These are phyloP conservation scores for Chloropsis hardwickii DNA, from an alignment of 2,113 vertebrate species.

Conservation along the genomic window DNA sequence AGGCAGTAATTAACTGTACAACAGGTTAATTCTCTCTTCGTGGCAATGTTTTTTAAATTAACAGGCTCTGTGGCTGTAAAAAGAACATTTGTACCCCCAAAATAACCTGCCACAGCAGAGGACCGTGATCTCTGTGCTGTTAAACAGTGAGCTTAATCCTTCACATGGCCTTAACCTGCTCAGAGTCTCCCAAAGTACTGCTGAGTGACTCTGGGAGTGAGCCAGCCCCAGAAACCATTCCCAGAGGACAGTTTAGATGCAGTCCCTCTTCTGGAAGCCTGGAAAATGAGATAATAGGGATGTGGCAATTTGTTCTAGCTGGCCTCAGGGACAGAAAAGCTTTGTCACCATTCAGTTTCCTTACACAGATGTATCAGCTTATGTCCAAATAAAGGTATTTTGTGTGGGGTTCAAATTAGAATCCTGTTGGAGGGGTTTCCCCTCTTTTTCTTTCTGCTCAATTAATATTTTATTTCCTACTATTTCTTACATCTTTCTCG, in stretches of 20 bases:
- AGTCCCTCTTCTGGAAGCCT: neutral
- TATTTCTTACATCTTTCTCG: neutral
- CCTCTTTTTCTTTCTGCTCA: neutral
- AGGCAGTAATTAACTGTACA: neutral
- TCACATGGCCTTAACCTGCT: neutral
- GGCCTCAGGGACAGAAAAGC: neutral
- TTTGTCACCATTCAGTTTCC: neutral
- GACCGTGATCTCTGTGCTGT: neutral
- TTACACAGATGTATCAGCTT: neutral
- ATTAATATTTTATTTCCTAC: neutral
- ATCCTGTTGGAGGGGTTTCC: fast-evolving
- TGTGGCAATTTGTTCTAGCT: neutral
- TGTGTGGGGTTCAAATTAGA: neutral
- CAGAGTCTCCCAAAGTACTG: neutral
- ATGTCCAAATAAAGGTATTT: neutral
- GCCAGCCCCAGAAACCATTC: neutral
- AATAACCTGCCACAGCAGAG: neutral
- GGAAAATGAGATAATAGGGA: neutral
- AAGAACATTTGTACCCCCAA: neutral
- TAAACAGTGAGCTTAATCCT: neutral
- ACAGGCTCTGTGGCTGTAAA: neutral
- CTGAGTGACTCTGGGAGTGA: neutral
- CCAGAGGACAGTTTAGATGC: neutral
- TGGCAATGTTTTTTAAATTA: neutral
- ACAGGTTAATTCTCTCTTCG: neutral